Percentiles rank a stretch among this genome's conserved stretches.
Conservation (phyloP, 1,140 invertebrate genomes). For the Scylla paramamosain region DNA sequence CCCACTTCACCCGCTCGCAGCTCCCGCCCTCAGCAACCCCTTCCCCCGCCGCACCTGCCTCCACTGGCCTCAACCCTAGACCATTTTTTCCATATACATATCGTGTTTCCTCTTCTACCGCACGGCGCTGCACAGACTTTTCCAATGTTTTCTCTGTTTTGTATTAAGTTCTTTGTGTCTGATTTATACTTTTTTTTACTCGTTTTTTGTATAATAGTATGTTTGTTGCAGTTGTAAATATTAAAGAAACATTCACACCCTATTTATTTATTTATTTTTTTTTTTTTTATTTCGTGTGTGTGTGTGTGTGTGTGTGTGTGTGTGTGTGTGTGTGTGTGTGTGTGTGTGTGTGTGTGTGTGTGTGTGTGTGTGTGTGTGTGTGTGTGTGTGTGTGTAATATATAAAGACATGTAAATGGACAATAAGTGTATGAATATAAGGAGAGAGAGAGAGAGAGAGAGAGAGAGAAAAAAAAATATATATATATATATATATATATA, state of each 20-base stretch:
- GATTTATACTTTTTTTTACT: neutral
- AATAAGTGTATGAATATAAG: too few relatives aligned
- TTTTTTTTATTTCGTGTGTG: neutral
- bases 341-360: neutral
- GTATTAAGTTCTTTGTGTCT: slow-evolving; percentile 13
- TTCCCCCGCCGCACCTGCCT: neutral
- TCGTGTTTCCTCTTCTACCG: slow-evolving; percentile 18
- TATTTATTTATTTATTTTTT: too few relatives aligned
- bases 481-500: too few relatives aligned
- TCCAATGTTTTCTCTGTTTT: neutral
- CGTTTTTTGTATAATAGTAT: too few relatives aligned
- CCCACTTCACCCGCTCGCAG: neutral
- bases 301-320: neutral
- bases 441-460: too few relatives aligned
- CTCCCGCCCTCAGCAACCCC: neutral
- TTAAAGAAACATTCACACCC: too few relatives aligned
- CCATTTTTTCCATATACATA: slow-evolving; percentile 4
- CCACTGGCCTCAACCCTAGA: neutral
- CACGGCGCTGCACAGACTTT: neutral
- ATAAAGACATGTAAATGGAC: too few relatives aligned
- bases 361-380: neutral
- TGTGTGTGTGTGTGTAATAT: neutral
- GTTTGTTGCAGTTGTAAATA: too few relatives aligned
- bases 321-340: neutral
- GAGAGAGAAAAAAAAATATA: too few relatives aligned